phyloP scores from a whole-genome alignment of 2,113 vertebrate genomes.

The Zosterops borbonicus region DNA sequence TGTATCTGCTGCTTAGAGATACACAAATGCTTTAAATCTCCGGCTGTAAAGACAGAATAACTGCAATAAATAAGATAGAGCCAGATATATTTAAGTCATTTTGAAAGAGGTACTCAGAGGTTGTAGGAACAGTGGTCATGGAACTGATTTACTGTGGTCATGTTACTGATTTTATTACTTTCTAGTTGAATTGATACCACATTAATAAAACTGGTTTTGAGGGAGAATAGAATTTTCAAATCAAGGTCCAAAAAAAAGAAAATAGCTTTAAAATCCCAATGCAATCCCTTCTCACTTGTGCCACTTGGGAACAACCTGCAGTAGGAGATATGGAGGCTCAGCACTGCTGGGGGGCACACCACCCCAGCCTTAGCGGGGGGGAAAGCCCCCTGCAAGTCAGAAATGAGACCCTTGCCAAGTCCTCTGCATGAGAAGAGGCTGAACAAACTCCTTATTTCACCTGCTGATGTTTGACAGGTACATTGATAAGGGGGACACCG shows the following conservation, averaged over 20 bases:
- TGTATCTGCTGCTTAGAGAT: background rate
- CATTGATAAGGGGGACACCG: background rate
- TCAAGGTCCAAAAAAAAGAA: background rate
- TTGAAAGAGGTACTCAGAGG: background rate
- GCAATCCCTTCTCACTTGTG: background rate
- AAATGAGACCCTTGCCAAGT: background rate
- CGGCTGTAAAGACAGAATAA: background rate
- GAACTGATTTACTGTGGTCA: background rate
- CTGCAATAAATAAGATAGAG: background rate
- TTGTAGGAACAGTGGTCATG: background rate
- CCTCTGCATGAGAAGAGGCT: background rate
- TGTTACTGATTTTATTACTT: background rate
- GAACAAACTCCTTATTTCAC: background rate
- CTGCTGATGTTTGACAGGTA: background rate
- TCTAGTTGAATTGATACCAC: background rate
- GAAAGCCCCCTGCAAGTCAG: background rate
- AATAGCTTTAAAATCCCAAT: background rate
- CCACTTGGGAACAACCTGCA: background rate
- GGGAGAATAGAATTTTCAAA: background rate
- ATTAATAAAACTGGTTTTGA: background rate
- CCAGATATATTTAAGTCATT: background rate
- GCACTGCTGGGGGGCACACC: accelerated
- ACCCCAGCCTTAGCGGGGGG: background rate
- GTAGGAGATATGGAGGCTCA: background rate
- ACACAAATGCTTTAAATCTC: background rate